Conservation (phyloP, 2,797 vertebrate species). For the Tauraco hartlaubi region DNA sequence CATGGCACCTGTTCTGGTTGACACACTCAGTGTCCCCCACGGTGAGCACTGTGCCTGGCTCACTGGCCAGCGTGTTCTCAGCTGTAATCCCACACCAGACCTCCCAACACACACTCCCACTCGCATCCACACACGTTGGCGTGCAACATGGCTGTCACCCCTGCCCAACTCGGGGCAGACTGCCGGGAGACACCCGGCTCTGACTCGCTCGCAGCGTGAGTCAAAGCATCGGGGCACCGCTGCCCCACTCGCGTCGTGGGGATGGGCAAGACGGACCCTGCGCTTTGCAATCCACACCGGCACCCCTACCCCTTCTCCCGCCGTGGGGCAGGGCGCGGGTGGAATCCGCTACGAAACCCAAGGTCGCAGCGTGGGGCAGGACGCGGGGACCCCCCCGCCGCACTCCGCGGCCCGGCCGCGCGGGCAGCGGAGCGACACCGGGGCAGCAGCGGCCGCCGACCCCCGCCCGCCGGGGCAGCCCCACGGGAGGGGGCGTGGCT, state of each 20-base stretch:
- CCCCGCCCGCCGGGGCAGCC: neutral
- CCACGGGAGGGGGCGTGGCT: neutral
- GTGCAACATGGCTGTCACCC: accelerated
- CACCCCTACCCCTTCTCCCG: neutral
- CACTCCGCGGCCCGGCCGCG: neutral
- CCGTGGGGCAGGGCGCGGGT: neutral
- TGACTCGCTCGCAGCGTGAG: accelerated
- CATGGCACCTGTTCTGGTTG: neutral
- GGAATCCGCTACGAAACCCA: neutral
- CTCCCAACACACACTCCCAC: neutral
- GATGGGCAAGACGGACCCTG: too few species aligned
- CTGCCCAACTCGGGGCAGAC: neutral
- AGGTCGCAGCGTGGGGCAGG: too few species aligned
- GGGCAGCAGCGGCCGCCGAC: neutral
- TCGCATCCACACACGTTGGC: accelerated
- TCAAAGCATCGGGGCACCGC: neutral
- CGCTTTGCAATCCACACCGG: neutral
- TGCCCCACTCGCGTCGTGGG: neutral
- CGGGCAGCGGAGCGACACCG: too few species aligned
- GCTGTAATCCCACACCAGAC: too few species aligned
- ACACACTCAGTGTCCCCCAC: accelerated
- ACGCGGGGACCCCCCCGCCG: accelerated
- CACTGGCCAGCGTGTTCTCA: accelerated
- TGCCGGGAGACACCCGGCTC: accelerated
- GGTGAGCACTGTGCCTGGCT: accelerated